Evolutionary conservation across 1,140 invertebrate species (phyloP).

Genomic region (Eupeodes corollae): DNA sequence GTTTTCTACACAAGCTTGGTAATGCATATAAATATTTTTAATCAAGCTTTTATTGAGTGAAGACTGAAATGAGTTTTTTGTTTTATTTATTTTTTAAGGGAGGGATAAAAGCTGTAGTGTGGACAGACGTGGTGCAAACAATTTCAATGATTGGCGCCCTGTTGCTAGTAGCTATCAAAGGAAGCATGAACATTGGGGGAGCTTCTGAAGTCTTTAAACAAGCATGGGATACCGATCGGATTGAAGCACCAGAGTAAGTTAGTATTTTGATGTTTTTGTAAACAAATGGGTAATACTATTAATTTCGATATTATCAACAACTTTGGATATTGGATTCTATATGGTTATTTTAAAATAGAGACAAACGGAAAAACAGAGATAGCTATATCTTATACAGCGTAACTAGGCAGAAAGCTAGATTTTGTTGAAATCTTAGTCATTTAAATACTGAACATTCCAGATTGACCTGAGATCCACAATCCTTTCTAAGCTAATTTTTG

Average conservation of each 20-base stretch:
- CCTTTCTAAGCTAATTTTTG: too few relatives aligned
- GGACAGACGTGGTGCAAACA: slow-evolving; percentile 77
- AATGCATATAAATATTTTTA: slow-evolving; percentile 31
- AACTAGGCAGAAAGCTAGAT: too few relatives aligned
- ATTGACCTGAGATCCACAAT: too few relatives aligned
- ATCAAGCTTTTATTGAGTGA: not conserved
- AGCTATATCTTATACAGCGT: too few relatives aligned
- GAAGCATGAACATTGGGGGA: slow-evolving; percentile 51
- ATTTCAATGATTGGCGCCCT: slow-evolving; percentile 64
- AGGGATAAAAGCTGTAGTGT: slow-evolving; percentile 76
- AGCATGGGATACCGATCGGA: slow-evolving; percentile 29
- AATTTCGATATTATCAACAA: slow-evolving; percentile 1
- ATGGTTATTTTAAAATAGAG: too few relatives aligned
- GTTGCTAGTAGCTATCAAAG: slow-evolving; percentile 54
- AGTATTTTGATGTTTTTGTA: too few relatives aligned
- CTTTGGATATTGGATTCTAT: too few relatives aligned
- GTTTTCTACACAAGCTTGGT: slow-evolving; percentile 76
- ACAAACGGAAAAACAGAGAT: too few relatives aligned
- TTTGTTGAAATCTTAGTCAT: too few relatives aligned
- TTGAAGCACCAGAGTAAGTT: slow-evolving; percentile 29
- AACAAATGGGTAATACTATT: slow-evolving; percentile 37
- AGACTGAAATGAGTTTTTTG: not conserved
- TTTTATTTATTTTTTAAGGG: slow-evolving; percentile 42
- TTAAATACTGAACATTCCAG: too few relatives aligned
- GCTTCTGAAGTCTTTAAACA: slow-evolving; percentile 46